These are phyloP conservation scores for Gonioctena quinquepunctata DNA, from an alignment of 1,140 invertebrate species.

Conservation along the genomic window DNA sequence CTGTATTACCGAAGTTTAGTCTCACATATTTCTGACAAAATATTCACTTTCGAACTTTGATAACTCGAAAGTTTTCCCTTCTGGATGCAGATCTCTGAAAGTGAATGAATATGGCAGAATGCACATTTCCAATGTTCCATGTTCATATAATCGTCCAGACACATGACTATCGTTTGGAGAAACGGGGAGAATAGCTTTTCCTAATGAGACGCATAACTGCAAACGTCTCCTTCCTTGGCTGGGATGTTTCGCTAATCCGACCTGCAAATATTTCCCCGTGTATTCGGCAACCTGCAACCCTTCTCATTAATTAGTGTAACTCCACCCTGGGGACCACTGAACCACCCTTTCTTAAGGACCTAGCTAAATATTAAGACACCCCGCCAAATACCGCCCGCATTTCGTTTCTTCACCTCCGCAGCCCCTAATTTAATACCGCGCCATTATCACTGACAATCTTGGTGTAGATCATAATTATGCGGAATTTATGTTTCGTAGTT, in stretches of 20 bases:
- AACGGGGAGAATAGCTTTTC: background rate
- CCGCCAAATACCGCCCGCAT: conserved; percentile 22
- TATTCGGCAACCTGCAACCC: conserved; percentile 43
- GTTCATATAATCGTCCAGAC: no score
- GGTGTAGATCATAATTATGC: conserved; percentile 13
- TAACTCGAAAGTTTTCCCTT: no score
- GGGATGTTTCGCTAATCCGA: conserved; percentile 29
- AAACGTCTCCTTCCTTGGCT: background rate
- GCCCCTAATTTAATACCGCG: conserved; percentile 19
- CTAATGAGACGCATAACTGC: background rate
- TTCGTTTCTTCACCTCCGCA: conserved; percentile 8
- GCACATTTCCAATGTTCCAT: no score
- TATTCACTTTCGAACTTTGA: no score
- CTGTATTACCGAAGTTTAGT: no score
- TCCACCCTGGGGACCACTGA: conserved; percentile 37
- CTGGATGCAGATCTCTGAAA: no score
- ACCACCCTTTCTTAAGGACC: conserved; percentile 42
- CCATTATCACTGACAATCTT: conserved; percentile 13
- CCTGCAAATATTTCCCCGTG: conserved; percentile 41
- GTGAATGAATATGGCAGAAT: no score
- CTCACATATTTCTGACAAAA: no score
- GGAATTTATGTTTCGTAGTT: background rate
- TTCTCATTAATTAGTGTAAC: conserved; percentile 47
- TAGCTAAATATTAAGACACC: conserved; percentile 41
- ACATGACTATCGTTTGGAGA: no score